Conservation (phyloP, 2,888 invertebrate species). For the Plagodis dolabraria region DNA sequence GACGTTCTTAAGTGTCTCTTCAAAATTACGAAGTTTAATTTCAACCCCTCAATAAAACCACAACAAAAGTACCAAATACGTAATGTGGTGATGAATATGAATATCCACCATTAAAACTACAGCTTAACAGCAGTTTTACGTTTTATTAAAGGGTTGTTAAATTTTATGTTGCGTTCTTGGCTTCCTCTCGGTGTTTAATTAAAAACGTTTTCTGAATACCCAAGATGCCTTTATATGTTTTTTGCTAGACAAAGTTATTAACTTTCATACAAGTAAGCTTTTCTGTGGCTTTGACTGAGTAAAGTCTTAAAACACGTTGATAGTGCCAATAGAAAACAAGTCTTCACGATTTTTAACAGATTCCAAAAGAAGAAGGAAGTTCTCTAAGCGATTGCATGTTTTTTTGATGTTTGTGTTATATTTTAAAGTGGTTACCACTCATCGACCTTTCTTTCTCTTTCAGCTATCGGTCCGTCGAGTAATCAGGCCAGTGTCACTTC, state of each 20-base stretch:
- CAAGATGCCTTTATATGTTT: conserved; percentile 73
- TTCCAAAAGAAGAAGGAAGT: background rate
- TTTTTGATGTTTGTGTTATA: background rate
- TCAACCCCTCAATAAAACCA: conserved; percentile 43
- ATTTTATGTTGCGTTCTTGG: conserved; percentile 71
- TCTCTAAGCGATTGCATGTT: background rate
- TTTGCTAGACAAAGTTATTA: conserved; percentile 47
- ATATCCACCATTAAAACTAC: conserved; percentile 74
- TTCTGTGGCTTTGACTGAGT: too few relatives aligned
- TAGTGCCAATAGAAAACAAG: too few relatives aligned
- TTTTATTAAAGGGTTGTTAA: conserved; percentile 83
- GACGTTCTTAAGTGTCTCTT: background rate
- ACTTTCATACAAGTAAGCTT: conserved; percentile 7
- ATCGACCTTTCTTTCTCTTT: background rate
- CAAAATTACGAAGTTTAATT: conserved; percentile 6
- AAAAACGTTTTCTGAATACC: conserved; percentile 82
- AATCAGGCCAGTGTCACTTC: too few relatives aligned
- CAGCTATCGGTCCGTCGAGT: background rate
- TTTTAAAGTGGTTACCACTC: background rate
- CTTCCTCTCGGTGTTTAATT: conserved; percentile 74
- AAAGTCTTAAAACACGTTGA: too few relatives aligned
- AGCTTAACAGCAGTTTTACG: conserved; percentile 74
- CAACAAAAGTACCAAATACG: conserved; percentile 55
- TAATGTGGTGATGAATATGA: conserved; percentile 74
- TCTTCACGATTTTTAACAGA: conserved; percentile 20